Conservation (phyloP, 2,797 vertebrate species). For the Mustela erminea region DNA sequence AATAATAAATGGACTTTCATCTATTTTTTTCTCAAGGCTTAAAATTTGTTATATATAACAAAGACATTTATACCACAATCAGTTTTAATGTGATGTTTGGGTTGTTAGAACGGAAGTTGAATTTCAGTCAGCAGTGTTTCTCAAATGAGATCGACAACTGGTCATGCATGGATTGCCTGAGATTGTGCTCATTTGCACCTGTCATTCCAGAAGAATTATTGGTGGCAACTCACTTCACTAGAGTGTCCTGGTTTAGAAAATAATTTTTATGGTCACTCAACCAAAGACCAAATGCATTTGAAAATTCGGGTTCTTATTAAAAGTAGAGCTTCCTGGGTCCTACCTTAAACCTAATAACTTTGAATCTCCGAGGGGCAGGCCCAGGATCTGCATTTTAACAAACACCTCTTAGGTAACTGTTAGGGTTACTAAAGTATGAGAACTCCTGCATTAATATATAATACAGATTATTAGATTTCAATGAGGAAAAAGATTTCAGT, state of each 20-base stretch:
- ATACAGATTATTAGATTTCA: background rate
- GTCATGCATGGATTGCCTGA: background rate
- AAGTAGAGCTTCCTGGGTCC: background rate
- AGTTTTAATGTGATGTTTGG: background rate
- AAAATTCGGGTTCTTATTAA: conserved; percentile 9
- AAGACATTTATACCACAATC: background rate
- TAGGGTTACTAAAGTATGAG: conserved; percentile 6
- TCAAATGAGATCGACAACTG: background rate
- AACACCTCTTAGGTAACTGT: background rate
- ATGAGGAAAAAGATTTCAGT: background rate
- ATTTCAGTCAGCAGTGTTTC: background rate
- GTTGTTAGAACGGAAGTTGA: background rate
- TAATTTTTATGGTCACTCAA: background rate
- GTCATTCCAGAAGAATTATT: background rate
- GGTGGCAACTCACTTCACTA: background rate
- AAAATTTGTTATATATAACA: background rate
- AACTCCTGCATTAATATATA: background rate
- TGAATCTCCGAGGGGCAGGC: background rate
- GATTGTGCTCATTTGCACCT: background rate
- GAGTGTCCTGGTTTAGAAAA: background rate
- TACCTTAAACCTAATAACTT: background rate
- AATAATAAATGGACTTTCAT: background rate
- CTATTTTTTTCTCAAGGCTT: background rate
- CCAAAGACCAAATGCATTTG: background rate
- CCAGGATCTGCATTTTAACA: background rate